A percentile compares a stretch with the other conserved stretches of the same genome.
Evolutionary conservation across 2,113 vertebrate genomes (phyloP).

Genomic region (Sceloporus tristichus): DNA sequence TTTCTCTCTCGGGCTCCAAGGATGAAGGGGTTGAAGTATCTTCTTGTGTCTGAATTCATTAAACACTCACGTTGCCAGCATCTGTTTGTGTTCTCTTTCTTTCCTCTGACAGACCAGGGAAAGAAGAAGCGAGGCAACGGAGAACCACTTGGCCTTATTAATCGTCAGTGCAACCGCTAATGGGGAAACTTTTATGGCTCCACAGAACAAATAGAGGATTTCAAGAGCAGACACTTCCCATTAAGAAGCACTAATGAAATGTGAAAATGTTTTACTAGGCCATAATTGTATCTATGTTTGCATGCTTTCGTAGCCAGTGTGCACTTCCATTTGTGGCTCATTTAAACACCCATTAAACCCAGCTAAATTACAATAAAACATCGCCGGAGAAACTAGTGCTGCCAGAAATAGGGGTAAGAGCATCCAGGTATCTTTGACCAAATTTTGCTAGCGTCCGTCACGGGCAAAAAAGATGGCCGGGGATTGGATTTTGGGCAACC

Average conservation of each 20-base stretch:
- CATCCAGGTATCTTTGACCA: slow-evolving; percentile 14
- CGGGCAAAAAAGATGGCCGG: too few species aligned
- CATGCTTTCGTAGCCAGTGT: slow-evolving; percentile 46
- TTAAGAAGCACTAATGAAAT: slow-evolving; percentile 65
- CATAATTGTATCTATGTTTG: slow-evolving; percentile 53
- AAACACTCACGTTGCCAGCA: background rate
- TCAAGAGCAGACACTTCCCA: slow-evolving; percentile 65
- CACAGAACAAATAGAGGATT: background rate
- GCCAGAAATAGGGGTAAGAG: slow-evolving; percentile 31
- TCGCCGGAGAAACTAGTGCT: rapidly evolving
- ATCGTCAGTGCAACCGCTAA: slow-evolving; percentile 29
- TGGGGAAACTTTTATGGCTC: slow-evolving; percentile 42
- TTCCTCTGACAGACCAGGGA: too few species aligned
- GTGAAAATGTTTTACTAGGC: slow-evolving; percentile 64
- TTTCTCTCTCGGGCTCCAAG: background rate
- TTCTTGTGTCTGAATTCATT: background rate
- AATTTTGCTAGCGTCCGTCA: rapidly evolving
- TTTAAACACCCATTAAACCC: slow-evolving; percentile 64
- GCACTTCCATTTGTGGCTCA: slow-evolving; percentile 54
- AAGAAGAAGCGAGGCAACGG: background rate
- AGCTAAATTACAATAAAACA: slow-evolving; percentile 55
- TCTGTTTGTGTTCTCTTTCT: background rate
- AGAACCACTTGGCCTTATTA: background rate
- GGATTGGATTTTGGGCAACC: too few species aligned
- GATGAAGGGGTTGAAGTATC: background rate